phyloP scores from a whole-genome alignment of 2,888 invertebrate species.

The Heliconius hortense region DNA sequence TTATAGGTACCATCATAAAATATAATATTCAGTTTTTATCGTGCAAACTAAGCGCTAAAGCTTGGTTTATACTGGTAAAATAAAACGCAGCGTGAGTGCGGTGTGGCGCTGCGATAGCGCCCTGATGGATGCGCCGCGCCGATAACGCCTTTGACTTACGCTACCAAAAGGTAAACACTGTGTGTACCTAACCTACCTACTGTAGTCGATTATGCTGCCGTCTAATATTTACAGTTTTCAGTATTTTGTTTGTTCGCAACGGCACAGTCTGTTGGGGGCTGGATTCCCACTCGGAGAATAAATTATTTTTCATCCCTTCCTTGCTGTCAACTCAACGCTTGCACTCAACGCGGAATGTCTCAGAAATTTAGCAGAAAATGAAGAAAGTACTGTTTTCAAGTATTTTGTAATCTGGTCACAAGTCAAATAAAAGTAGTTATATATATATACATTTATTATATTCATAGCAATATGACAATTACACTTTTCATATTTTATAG shows the following conservation, averaged over 20 bases:
- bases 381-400: no score
- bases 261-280: no score
- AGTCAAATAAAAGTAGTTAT: no score
- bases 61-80: slow-evolving; percentile 34
- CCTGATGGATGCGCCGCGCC: slow-evolving; percentile 45
- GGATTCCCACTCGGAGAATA: no score
- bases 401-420: no score
- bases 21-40: slow-evolving; percentile 27
- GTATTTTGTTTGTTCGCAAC: background rate
- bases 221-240: slow-evolving; percentile 30
- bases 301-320: no score
- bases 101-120: slow-evolving; percentile 56
- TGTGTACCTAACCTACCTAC: background rate
- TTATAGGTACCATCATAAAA: slow-evolving; percentile 16
- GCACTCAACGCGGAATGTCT: no score
- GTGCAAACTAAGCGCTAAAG: slow-evolving; percentile 33
- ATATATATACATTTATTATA: background rate
- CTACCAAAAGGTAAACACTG: slow-evolving; percentile 38
- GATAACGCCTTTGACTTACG: slow-evolving; percentile 47
- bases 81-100: slow-evolving; percentile 50
- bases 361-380: no score
- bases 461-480: background rate
- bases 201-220: slow-evolving; percentile 21
- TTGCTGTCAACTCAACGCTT: no score
- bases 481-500: background rate